phyloP scores from a whole-genome alignment of 2,113 vertebrate genomes.

The Chiloscyllium plagiosum region DNA sequence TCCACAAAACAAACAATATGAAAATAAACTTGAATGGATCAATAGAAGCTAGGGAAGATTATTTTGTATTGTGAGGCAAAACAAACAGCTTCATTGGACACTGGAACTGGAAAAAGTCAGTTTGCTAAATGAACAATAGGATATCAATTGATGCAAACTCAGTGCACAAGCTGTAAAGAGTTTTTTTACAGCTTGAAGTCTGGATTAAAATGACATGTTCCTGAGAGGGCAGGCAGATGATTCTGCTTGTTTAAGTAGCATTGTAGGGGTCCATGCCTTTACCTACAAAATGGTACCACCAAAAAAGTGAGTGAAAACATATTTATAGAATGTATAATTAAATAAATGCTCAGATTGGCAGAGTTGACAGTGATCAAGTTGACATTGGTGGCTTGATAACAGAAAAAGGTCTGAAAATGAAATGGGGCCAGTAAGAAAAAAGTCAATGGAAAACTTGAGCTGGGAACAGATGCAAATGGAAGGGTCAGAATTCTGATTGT shows the following conservation, averaged over 20 bases:
- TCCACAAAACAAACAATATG: slow-evolving; percentile 6
- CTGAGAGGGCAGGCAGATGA: background rate
- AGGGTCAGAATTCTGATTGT: background rate
- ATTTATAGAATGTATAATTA: background rate
- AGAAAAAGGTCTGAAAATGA: background rate
- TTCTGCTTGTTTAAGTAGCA: background rate
- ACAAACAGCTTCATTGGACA: background rate
- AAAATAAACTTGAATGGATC: background rate
- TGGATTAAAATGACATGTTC: background rate
- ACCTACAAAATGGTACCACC: background rate
- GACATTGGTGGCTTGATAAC: background rate
- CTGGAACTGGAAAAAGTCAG: background rate
- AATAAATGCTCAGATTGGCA: background rate
- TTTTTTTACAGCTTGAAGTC: slow-evolving; percentile 38
- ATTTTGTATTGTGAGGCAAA: background rate
- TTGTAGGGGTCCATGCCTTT: background rate
- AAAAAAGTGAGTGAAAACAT: background rate
- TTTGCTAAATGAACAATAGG: background rate
- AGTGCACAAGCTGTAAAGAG: background rate
- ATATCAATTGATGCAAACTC: background rate
- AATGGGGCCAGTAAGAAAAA: background rate
- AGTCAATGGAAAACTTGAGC: background rate
- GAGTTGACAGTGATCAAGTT: background rate
- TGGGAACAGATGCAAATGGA: background rate
- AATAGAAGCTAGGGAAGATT: too few relatives aligned